Evolutionary conservation across 2,113 vertebrate genomes (phyloP).

Genomic region (Clinocottus analis): DNA sequence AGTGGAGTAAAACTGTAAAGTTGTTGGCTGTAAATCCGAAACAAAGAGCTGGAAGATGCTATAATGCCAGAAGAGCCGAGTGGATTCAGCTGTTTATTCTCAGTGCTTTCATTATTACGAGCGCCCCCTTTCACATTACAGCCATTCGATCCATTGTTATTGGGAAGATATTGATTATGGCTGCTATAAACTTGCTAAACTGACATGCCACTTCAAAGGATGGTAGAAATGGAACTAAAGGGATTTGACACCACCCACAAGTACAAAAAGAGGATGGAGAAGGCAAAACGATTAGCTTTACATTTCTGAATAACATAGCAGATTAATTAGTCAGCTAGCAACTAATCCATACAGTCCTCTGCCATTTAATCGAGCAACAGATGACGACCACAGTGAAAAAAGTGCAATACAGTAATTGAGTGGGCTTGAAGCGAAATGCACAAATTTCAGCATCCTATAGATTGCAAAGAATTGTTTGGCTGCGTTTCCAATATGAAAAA

Average conservation of each 20-base stretch:
- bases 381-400: neutral
- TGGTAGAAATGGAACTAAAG: neutral
- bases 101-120: neutral
- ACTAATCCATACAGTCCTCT: neutral
- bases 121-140: neutral
- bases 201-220: neutral
- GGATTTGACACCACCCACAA: neutral
- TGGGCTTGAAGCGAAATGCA: neutral
- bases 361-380: constrained; percentile 1
- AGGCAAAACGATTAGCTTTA: neutral
- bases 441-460: neutral
- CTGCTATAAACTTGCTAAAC: constrained; percentile 2
- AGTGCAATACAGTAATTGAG: neutral
- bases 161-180: neutral
- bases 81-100: neutral
- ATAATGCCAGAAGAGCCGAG: neutral
- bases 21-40: neutral
- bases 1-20: neutral
- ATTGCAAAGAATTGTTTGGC: neutral
- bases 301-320: neutral
- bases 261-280: neutral
- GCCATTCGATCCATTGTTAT: neutral
- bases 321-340: neutral
- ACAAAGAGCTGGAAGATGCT: neutral
- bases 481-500: neutral